phyloP scores from a whole-genome alignment of 2,797 vertebrate species.

The Borostomias antarcticus region DNA sequence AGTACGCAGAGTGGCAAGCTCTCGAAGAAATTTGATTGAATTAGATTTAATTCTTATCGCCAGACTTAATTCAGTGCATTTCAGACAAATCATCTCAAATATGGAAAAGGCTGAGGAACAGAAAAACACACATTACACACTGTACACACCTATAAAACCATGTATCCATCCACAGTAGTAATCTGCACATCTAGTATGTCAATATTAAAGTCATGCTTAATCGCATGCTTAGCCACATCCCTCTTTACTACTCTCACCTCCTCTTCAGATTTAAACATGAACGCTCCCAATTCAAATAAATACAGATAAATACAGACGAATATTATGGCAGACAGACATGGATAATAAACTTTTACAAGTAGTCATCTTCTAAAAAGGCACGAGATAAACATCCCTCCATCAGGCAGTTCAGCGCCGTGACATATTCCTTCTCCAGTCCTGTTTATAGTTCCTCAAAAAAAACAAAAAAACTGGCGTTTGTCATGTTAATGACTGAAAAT shows the following conservation, averaged over 20 bases:
- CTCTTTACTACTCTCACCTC: no score
- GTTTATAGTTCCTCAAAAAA: background rate
- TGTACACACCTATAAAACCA: constrained; percentile 17
- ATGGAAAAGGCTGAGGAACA: constrained; percentile 31
- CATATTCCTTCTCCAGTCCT: background rate
- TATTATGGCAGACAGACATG: no score
- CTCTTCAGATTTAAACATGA: no score
- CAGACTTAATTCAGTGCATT: constrained; percentile 49
- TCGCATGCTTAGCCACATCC: no score
- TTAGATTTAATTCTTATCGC: constrained; percentile 66
- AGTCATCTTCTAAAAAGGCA: constrained; percentile 17
- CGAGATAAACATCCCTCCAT: constrained; percentile 14
- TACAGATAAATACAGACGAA: constrained; percentile 1
- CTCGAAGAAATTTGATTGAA: constrained; percentile 64
- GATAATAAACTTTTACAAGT: constrained; percentile 19
- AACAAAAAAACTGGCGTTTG: background rate
- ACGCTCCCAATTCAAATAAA: no score
- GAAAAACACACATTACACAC: constrained; percentile 28
- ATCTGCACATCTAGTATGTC: no score
- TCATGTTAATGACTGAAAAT: constrained; percentile 4
- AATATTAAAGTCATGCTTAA: no score
- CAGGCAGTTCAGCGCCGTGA: background rate
- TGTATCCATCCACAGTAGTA: background rate
- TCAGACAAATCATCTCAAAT: constrained; percentile 39
- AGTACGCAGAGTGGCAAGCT: constrained; percentile 50